Evolutionary conservation across 2,113 vertebrate genomes (phyloP).

Genomic region (Lates calcarifer): DNA sequence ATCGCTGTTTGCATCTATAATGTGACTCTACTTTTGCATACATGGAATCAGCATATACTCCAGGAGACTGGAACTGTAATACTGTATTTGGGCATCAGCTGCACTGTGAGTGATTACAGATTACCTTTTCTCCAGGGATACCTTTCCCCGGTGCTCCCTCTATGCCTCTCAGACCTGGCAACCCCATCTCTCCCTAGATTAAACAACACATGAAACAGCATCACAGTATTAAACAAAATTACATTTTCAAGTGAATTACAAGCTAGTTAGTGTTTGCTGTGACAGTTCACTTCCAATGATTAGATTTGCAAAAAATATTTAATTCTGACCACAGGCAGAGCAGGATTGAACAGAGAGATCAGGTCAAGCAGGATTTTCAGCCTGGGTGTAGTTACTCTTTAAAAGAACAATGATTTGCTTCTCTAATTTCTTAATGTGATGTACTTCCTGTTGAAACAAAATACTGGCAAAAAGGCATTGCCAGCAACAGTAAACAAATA

Average conservation of each 20-base stretch:
- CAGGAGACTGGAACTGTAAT: background rate
- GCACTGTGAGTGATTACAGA: background rate
- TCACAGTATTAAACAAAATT: background rate
- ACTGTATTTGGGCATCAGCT: background rate
- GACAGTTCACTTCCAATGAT: background rate
- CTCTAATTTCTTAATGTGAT: too few relatives aligned
- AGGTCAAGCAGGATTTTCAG: too few relatives aligned
- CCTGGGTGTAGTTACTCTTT: too few relatives aligned
- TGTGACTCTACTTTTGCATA: background rate
- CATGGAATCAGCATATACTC: background rate
- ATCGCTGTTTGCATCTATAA: background rate
- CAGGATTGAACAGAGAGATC: background rate
- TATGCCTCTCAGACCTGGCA: slow-evolving; percentile 71
- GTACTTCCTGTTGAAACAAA: too few relatives aligned
- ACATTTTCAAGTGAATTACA: background rate
- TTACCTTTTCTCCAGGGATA: slow-evolving; percentile 83
- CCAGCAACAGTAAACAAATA: too few relatives aligned
- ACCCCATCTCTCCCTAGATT: slow-evolving; percentile 80
- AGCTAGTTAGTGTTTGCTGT: background rate
- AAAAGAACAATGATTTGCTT: too few relatives aligned
- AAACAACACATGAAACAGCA: background rate
- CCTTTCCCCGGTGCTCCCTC: slow-evolving; percentile 80
- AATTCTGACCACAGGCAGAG: background rate
- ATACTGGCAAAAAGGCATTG: too few relatives aligned
- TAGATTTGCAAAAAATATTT: too few relatives aligned